Base-by-base conservation (phyloP, 2,797 vertebrate genomes). In the Neostethus bicornis region DNA sequence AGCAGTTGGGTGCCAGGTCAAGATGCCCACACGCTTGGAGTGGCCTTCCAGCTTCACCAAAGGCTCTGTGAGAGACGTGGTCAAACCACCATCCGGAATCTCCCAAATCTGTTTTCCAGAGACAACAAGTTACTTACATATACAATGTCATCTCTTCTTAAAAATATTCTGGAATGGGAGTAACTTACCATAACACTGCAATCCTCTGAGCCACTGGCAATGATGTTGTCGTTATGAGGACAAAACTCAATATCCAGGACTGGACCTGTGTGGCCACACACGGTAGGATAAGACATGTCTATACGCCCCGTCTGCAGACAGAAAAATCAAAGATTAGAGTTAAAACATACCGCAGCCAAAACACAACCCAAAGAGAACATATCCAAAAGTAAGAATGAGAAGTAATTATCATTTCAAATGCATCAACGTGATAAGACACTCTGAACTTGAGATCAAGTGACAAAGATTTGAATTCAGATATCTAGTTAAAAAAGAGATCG, bases 161-260 rank as follows among this genome's bases (percentile, higher is more conserved):
- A 11, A 7, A 23, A 1, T 1, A 43, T 11, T 14, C 5, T 1
- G 35, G 2, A 19, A 13, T 19, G 11, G 4, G 8, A 1, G 14
- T 4, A 25, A 14, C 11, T 50, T 61, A 96, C 95, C 95, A 96
- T 96, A 69, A 96, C 92, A 0, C 88, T 93, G 82, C 95, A 96
- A 83, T 96, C 95, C 84, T 96, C 95, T 0, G 95, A 96, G 54
- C 93, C 90, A 0, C 95, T 96, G 84, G 95, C 95, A 2, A 96
- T 95, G 86, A 96, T 91, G 45, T 96, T 94, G 85, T 96, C 95
- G 1, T 96, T 96, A 81, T 96, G 95, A 0, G 94, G 95, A 75
- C 95, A 96, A 79, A 93, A 96, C 74, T 94, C 94, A 0, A 96
- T 94, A 80, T 96, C 95, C 79, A 96, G 79, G 31, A 96, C 94